phyloP scores from a whole-genome alignment of 2,113 vertebrate species.

The Oncorhynchus clarkii region DNA sequence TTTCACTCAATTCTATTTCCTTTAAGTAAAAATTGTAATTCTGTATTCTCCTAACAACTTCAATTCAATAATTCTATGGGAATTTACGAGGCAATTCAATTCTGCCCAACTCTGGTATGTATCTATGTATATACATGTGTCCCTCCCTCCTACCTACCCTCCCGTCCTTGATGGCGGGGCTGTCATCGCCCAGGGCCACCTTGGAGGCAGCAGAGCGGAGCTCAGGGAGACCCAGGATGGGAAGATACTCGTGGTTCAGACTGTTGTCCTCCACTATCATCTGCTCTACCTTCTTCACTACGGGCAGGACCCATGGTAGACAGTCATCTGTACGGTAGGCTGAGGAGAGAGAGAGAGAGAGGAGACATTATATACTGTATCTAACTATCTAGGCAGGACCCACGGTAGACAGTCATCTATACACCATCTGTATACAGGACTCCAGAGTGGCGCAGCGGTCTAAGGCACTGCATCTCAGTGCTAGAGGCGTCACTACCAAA shows the following conservation, averaged over 20 bases:
- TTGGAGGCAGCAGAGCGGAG: slow-evolving; percentile 84
- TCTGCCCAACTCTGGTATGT: no score
- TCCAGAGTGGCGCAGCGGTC: no score
- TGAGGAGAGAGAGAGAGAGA: slow-evolving; percentile 40
- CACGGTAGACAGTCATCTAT: slow-evolving; percentile 91
- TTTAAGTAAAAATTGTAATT: no score
- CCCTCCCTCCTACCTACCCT: slow-evolving; percentile 68
- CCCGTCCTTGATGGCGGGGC: slow-evolving; percentile 82
- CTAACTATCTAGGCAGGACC: slow-evolving; percentile 76
- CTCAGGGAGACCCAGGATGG: slow-evolving; percentile 89
- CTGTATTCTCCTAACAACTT: no score
- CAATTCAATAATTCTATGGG: no score
- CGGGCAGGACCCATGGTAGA: slow-evolving; percentile 93
- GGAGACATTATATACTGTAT: no score
- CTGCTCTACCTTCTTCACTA: slow-evolving; percentile 94
- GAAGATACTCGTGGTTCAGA: slow-evolving; percentile 95
- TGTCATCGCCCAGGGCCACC: slow-evolving; percentile 87
- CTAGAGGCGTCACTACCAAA: no score
- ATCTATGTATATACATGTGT: no score
- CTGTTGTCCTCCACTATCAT: slow-evolving; percentile 80
- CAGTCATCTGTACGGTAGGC: slow-evolving; percentile 94
- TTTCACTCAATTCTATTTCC: no score
- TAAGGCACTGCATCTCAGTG: no score
- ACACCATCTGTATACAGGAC: no score
- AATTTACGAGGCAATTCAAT: no score